These are phyloP conservation scores for Caenorhabditis macrosperma DNA, from an alignment of 2,888 invertebrate genomes.

Conservation along the genomic window DNA sequence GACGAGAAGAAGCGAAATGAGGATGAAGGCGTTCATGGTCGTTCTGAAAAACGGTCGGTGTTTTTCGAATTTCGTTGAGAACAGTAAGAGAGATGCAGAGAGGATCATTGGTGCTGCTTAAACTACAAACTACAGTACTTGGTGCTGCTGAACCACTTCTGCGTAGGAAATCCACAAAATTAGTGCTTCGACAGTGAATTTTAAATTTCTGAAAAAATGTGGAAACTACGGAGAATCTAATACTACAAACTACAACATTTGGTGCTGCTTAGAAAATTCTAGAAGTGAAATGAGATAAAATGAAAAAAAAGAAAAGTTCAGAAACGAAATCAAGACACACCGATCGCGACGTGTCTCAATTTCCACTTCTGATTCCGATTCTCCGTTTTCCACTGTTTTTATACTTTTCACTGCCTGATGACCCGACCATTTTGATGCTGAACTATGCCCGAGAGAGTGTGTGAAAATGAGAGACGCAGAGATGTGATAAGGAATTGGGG, in stretches of 20 bases:
- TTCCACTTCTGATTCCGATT: background rate
- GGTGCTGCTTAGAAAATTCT: too few relatives aligned
- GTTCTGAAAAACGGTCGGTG: constrained; percentile 1
- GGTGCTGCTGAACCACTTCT: too few relatives aligned
- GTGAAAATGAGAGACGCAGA: background rate
- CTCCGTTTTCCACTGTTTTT: background rate
- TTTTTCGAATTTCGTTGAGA: background rate
- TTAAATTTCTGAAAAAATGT: too few relatives aligned
- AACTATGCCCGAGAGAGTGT: constrained; percentile 12
- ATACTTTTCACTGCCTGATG: background rate
- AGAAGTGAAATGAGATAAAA: background rate
- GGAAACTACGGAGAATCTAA: too few relatives aligned
- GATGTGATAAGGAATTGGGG: background rate
- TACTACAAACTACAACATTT: too few relatives aligned
- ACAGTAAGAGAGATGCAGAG: background rate
- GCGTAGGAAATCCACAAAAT: too few relatives aligned
- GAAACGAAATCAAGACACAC: background rate
- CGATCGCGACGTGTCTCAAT: too few relatives aligned
- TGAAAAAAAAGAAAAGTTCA: background rate
- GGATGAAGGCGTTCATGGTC: constrained; percentile 22
- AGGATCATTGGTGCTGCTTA: background rate
- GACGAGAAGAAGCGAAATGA: constrained; percentile 34
- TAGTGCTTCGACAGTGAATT: too few relatives aligned
- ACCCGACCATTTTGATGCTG: constrained; percentile 34
- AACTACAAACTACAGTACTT: too few relatives aligned